phyloP scores from a whole-genome alignment of 1,140 invertebrate species.

The Stegodyphus mimosarum region DNA sequence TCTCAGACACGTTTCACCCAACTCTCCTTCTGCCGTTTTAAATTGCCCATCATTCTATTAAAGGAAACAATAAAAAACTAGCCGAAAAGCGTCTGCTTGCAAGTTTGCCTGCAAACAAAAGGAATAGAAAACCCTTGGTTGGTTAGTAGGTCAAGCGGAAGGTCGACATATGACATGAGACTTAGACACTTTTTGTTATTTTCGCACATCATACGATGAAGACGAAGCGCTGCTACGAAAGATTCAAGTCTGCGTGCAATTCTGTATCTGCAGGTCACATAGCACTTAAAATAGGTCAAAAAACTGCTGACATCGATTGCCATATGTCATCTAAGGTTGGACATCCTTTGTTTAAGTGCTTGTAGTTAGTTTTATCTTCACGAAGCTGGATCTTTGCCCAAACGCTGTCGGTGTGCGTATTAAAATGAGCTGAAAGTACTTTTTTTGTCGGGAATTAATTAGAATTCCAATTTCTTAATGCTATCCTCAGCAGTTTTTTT shows the following conservation, averaged over 20 bases:
- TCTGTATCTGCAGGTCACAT: neutral
- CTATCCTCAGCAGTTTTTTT: too few species aligned
- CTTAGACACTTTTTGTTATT: neutral
- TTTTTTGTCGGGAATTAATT: too few species aligned
- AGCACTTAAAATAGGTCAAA: conserved; percentile 16
- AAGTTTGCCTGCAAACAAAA: conserved; percentile 1
- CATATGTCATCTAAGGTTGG: neutral
- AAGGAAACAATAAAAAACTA: too few species aligned
- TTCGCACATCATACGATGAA: neutral
- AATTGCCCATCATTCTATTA: too few species aligned
- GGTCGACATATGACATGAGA: conserved; percentile 22
- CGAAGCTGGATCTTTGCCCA: neutral
- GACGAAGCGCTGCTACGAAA: neutral
- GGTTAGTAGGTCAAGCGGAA: conserved; percentile 30
- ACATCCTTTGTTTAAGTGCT: neutral
- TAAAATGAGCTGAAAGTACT: too few species aligned
- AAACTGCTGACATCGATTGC: neutral
- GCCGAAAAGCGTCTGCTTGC: neutral
- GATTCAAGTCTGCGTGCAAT: neutral
- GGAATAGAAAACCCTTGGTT: conserved; percentile 14
- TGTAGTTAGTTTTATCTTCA: conserved; percentile 1
- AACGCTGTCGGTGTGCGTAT: neutral
- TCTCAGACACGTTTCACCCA: too few species aligned
- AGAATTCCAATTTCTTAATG: too few species aligned
- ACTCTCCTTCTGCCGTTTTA: too few species aligned